Evolutionary conservation across 2,113 vertebrate species (phyloP), one percentile per base, ranked within the genome.

Genomic region (Neolamprologus modestus): DNA sequence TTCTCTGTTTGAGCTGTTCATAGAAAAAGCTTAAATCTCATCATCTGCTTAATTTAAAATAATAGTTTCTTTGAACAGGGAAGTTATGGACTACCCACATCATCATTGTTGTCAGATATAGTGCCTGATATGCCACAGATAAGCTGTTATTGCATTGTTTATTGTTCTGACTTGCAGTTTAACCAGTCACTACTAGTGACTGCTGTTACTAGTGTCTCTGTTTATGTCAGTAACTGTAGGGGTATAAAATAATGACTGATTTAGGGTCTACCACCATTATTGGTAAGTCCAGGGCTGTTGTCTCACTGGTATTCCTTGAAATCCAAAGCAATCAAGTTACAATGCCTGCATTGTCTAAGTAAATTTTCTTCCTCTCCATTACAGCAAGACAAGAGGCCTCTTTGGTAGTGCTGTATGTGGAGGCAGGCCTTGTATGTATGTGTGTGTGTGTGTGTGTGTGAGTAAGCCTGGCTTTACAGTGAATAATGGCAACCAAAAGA

Each of bases 381-480:
- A 42, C 14, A 57, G 16, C 17, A 47, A 50, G 24, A 42, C 52
- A 4, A 26, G n/a, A 40, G 10, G 13, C 52, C 12, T 81, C 33
- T 55, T 40, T 55, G 79, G 33, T 37, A 37, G 19, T 57, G 42
- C 17, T 66, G 17, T 66, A 11, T 63, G 17, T n/a, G 59, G 59
- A 63, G 59, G 31, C 59, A 19, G 59, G 31, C 17, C 8, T 0
- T 71, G n/a, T 61, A 0, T 10, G 16, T 6, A 8, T 31, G 8
- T 9, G 7, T 63, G 8, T 63, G 5, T 35, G 17, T 33, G 8
- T 61, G 28, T 35, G 1, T 24, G 7, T 53, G 16, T 6, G 53
- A 1, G 14, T 40, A 17, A 76, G 16, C n/a, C 19, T 33, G 78
- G 9, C 79, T 81, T 81, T 26, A 57, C 52, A 37, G 14, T 42